Conservation (phyloP, 2,888 invertebrate genomes). For the Sceliomorpha sp. region DNA sequence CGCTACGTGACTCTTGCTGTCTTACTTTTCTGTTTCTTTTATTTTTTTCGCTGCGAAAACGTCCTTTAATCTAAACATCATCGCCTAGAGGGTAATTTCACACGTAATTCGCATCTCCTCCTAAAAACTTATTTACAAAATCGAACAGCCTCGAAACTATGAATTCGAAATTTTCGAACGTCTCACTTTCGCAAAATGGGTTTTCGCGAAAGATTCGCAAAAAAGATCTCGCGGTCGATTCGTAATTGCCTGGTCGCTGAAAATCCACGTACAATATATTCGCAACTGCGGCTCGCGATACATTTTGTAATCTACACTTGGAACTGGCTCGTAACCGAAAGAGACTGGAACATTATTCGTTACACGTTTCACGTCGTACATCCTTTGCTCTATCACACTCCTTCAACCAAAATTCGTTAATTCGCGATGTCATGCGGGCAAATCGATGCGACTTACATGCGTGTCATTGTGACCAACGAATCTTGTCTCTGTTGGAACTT, state of each 20-base stretch:
- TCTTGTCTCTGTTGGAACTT: not conserved
- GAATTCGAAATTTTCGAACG: constrained; percentile 38
- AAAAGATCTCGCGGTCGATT: constrained; percentile 48
- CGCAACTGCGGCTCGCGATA: constrained; percentile 46
- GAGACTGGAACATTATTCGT: constrained; percentile 71
- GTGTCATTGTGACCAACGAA: too few relatives aligned
- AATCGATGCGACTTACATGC: too few relatives aligned
- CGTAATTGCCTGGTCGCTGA: constrained; percentile 39
- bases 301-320: constrained; percentile 66
- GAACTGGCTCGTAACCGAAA: constrained; percentile 78
- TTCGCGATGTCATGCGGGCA: too few relatives aligned
- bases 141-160: constrained; percentile 52
- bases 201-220: constrained; percentile 62
- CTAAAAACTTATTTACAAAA: constrained; percentile 54
- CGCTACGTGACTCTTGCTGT: constrained; percentile 50
- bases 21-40: constrained; percentile 32
- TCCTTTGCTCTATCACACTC: constrained; percentile 60
- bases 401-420: constrained; percentile 28
- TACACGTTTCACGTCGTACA: constrained; percentile 62
- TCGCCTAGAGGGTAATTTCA: constrained; percentile 58
- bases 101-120: constrained; percentile 49
- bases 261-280: constrained; percentile 49
- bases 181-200: constrained; percentile 56
- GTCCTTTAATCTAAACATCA: constrained; percentile 59
- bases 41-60: constrained; percentile 55